Base-by-base conservation (phyloP, 2,113 vertebrate genomes). In the Lasiurus cinereus region DNA sequence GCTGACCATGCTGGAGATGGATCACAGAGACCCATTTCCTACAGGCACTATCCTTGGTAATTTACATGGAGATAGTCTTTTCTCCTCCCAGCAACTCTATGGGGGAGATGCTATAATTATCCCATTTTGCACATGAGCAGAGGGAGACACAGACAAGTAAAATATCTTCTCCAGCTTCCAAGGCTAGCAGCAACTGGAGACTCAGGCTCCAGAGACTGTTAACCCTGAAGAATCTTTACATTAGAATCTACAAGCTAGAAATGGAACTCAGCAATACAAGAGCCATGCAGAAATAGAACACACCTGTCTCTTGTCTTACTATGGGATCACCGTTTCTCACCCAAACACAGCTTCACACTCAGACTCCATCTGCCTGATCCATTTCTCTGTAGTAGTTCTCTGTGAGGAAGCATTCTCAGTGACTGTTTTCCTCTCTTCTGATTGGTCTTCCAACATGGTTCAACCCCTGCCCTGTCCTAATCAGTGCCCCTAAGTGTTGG, bases 331-430 rank as follows among this genome's bases (percentile, higher is more conserved):
- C 8, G 5, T 39, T 70, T 93, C 62, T 93, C 70, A 73, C 16
- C 43, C 64, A n/a, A 29, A 54, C 19, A 12, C 29, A 33, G 24
- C 12, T 74, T 50, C 70, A 33, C 0, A 6, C 1, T 64, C 16
- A 5, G 52, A 13, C 4, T 33, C 5, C 8, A 21, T 3, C 33
- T 50, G 52, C 16, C 24, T 1, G 1, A 12, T 22, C 24, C 8
- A 6, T 33, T 43, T 24, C 48, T 64, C 39, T 21, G 0, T 0
- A 16, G 21, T 36, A 52, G 27, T 16, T 78, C 8, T 59, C 36
- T 36, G 54, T 2, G 36, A 78, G 2, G n/a, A 46, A 50, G 22
- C 46, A 19, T 16, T 31, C 4, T 90, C 31, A 22, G 50, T 8
- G 27, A 48, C 11, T 18, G 24, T 77, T 69, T 22, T 62, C n/a